Base-by-base conservation (phyloP, 1,140 invertebrate species). In the Ostrea edulis region DNA sequence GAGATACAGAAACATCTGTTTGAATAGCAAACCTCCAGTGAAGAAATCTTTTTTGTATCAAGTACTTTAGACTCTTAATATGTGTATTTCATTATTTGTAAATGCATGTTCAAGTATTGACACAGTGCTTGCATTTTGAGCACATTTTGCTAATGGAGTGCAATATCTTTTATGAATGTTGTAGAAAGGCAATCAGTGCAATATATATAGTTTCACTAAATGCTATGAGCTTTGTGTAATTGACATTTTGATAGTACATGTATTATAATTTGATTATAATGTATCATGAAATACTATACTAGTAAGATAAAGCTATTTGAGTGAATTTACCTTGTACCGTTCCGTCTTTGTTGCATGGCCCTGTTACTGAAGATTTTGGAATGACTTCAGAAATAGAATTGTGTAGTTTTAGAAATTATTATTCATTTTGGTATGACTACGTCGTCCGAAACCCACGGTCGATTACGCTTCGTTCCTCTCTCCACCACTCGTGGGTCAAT, bases 71-170 rank as follows among this genome's bases (percentile, higher is more conserved):
- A 25, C 29, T 35, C 68, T 77, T 77, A 77, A 77, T 25, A 77
- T 29, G 29, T 25, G 25, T 14, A 77, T 29, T 77, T 77, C 25
- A 77, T 77, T 35, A 77, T 77, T 77, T 29, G 68, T 77, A 77
- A 77, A 77, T 77, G 68, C 68, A 77, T 77, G 68, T 77, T 77
- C 68, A 77, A 29, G 68, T 77, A 25, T 77, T 35, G 25, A 77
- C 68, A 77, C 29, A 77, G 29, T 77, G 68, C 29, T 77, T 35
- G 29, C 25, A 29, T 77, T 77, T 77, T 35, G 25, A 77, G 25
- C 68, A 77, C 35, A 77, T 77, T 77, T 25, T 77, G 25, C 25
- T 35, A 25, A 77, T 77, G 12, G 8, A 29, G 22, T 35, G 29
- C 68, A 77, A 29, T 77, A 77, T 77, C 25, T 17, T 29, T 22